Base-by-base conservation (phyloP, 2,888 invertebrate species). In the Strigamia crassipes region DNA sequence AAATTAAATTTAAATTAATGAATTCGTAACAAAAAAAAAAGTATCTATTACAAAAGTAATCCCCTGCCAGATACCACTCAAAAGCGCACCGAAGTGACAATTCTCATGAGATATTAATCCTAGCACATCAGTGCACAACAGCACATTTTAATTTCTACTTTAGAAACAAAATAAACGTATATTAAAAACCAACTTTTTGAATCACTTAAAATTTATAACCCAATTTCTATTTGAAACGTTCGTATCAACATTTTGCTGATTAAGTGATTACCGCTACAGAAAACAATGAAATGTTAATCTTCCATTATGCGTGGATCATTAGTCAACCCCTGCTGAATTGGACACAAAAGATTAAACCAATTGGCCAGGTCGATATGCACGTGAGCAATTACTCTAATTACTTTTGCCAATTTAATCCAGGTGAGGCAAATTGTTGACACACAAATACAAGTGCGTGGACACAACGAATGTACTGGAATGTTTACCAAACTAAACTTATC, bases 261-360 rank as follows among this genome's bases (percentile, higher is more conserved):
- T 66, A 34, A 34, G 34, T 34, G n/a, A n/a, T n/a, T n/a, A n/a
- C n/a, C n/a, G n/a, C n/a, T 34, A 27, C 66, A 12, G 27, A 66
- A 66, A 66, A 66, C 27, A 66, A 27, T 66, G 66, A 66, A 66
- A 66, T 66, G 66, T 66, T 66, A 66, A 66, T 66, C 66, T 66
- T 51, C n/a, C 51, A 51, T 66, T 66, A 27, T 66, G 66, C 27
- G 66, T 66, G 66, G 23, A 66, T 27, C 66, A 66, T 66, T 66
- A 66, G 66, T 66, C 66, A 66, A 66, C 66, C 27, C 51, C 27
- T 66, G 66, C 27, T 66, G 66, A 23, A 66, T 27, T 66, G 66
- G 66, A 66, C 66, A 66, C 66, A 66, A 66, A 66, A 66, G 66
- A 66, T 66, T 66, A 66, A 66, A 66, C 66, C 66, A 66, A 66